Evolutionary conservation across 2,113 vertebrate genomes (phyloP).

Genomic region (Peromyscus maniculatus): DNA sequence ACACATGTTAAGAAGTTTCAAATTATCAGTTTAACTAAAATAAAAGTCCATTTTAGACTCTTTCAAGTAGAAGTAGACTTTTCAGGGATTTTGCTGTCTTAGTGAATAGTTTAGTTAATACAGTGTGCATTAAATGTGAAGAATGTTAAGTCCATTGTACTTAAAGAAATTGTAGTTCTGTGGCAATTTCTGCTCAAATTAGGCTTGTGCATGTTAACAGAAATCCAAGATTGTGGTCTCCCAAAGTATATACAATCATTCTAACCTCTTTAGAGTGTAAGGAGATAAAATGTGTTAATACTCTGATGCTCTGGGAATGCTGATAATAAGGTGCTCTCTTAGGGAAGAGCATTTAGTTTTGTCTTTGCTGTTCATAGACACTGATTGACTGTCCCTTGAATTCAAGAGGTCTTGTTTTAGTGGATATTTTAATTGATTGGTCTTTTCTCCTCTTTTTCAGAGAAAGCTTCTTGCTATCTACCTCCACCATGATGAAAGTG

Average conservation of each 20-base stretch:
- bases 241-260: slow-evolving; percentile 18
- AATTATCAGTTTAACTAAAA: slow-evolving; percentile 43
- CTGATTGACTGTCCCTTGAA: slow-evolving; percentile 20
- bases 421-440: slow-evolving; percentile 62
- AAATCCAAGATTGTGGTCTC: neutral
- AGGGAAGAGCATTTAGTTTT: slow-evolving; percentile 57
- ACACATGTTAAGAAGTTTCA: slow-evolving; percentile 34
- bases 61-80: slow-evolving; percentile 64
- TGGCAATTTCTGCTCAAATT: slow-evolving; percentile 11
- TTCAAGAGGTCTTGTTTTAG: slow-evolving; percentile 52
- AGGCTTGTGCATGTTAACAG: neutral
- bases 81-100: slow-evolving; percentile 43
- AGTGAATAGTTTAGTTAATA: slow-evolving; percentile 58
- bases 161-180: slow-evolving; percentile 49
- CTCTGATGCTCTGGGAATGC: slow-evolving; percentile 48
- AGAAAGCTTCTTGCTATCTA: slow-evolving; percentile 99
- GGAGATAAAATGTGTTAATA: slow-evolving; percentile 42
- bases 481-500: slow-evolving; percentile 99
- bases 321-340: slow-evolving; percentile 9
- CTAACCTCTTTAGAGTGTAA: slow-evolving; percentile 38
- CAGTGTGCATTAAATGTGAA: slow-evolving; percentile 45
- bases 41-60: slow-evolving; percentile 66
- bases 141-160: slow-evolving; percentile 47
- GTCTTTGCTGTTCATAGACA: slow-evolving; percentile 34
- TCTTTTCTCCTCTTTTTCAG: slow-evolving; percentile 88